phyloP scores from a whole-genome alignment of 1,140 invertebrate genomes.

The Heterodera schachtii region DNA sequence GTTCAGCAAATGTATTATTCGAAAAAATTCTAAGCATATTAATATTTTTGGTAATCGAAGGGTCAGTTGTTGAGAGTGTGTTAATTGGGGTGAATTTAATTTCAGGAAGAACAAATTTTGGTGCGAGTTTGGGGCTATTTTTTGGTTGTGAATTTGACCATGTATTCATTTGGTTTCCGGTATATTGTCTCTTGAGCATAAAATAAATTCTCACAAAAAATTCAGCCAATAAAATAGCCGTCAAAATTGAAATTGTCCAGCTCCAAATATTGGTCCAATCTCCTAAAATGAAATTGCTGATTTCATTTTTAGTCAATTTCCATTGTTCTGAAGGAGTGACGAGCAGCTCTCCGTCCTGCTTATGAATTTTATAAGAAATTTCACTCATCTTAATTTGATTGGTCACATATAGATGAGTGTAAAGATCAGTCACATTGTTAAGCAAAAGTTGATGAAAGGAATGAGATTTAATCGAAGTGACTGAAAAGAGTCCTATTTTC shows the following conservation, averaged over 20 bases:
- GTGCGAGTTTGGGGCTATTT: not conserved
- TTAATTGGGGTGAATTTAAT: not conserved
- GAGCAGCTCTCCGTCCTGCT: not conserved
- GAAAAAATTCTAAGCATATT: no score
- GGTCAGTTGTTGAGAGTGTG: no score
- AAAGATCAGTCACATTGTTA: not conserved
- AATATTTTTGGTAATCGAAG: no score
- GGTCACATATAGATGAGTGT: not conserved
- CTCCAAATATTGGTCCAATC: constrained; percentile 13
- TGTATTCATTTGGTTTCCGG: not conserved
- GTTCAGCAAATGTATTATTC: no score
- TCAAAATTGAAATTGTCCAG: not conserved
- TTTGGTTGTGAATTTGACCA: not conserved
- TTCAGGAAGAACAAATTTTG: not conserved
- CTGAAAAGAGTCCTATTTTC: not conserved
- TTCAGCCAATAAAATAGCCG: not conserved
- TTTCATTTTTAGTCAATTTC: not conserved
- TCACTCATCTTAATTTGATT: constrained; percentile 1
- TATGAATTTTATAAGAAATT: constrained; percentile 3
- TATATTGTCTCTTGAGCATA: not conserved
- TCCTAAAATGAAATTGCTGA: not conserved
- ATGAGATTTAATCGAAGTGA: not conserved
- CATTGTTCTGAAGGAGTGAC: constrained; percentile 1
- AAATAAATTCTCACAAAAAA: constrained; percentile 1
- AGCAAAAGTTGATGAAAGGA: not conserved